phyloP scores from a whole-genome alignment of 2,113 vertebrate genomes.

The Recurvirostra avosetta region DNA sequence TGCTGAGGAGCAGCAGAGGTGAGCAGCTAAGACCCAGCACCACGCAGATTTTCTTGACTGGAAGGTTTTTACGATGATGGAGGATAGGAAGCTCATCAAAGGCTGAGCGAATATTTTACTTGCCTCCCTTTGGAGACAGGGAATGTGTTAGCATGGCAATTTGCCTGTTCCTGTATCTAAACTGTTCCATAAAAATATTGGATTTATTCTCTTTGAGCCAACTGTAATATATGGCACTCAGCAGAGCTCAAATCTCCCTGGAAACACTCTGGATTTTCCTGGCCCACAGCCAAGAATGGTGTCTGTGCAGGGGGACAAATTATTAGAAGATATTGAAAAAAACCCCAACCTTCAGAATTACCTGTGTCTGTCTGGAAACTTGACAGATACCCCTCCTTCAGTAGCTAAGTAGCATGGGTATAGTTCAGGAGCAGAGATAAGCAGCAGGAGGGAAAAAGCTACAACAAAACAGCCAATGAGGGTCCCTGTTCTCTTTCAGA shows the following conservation, averaged over 20 bases:
- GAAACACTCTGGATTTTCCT: conserved; percentile 35
- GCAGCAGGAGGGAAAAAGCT: neutral
- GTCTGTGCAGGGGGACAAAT: neutral
- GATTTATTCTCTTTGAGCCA: conserved; percentile 9
- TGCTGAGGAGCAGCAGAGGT: neutral
- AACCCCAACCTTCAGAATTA: neutral
- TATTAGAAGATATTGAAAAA: neutral
- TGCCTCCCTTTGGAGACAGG: neutral
- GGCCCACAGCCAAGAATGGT: neutral
- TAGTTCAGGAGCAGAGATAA: neutral
- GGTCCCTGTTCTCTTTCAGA: neutral
- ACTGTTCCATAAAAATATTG: conserved; percentile 5
- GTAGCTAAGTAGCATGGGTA: neutral
- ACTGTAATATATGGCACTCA: neutral
- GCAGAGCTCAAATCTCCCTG: conserved; percentile 42
- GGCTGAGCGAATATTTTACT: neutral
- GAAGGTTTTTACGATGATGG: neutral
- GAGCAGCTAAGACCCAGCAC: neutral
- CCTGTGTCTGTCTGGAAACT: neutral
- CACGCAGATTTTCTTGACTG: neutral
- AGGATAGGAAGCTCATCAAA: neutral
- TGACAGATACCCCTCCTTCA: neutral
- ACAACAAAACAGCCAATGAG: neutral
- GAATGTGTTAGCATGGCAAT: neutral
- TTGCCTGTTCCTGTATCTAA: conserved; percentile 1